phyloP scores from a whole-genome alignment of 35 echinoderm and acorn worm species.

The Ptychodera flava region DNA sequence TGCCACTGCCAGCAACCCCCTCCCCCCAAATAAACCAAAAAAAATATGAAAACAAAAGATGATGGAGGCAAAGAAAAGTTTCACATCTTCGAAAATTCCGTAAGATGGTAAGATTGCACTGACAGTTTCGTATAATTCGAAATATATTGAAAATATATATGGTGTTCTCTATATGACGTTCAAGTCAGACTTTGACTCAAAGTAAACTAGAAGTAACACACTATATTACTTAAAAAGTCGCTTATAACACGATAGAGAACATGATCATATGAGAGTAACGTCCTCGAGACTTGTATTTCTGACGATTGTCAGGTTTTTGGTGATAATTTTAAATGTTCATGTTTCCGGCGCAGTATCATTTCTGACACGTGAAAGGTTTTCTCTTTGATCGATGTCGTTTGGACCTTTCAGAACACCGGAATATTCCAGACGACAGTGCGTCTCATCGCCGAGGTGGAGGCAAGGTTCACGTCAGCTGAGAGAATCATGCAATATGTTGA shows the following conservation, averaged over 20 bases:
- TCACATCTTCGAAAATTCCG: not conserved
- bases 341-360: not conserved
- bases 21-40: not conserved
- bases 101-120: not conserved
- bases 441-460: slow-evolving; percentile 7
- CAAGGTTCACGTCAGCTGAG: slow-evolving; percentile 11
- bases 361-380: not conserved
- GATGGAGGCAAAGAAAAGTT: not conserved
- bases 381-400: not conserved
- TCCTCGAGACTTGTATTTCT: not conserved
- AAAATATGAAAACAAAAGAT: not conserved
- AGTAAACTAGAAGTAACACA: not conserved
- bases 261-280: not conserved
- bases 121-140: not conserved
- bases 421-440: slow-evolving; percentile 13
- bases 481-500: slow-evolving; percentile 58
- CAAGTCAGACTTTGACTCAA: not conserved
- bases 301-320: not conserved
- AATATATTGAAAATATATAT: too few species aligned
- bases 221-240: not conserved
- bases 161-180: too few species aligned
- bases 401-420: not conserved
- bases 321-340: not conserved
- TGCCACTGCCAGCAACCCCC: not conserved
- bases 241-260: not conserved